These are phyloP conservation scores for Harpagifer antarcticus DNA, from an alignment of 2,797 vertebrate genomes.

Conservation along the genomic window DNA sequence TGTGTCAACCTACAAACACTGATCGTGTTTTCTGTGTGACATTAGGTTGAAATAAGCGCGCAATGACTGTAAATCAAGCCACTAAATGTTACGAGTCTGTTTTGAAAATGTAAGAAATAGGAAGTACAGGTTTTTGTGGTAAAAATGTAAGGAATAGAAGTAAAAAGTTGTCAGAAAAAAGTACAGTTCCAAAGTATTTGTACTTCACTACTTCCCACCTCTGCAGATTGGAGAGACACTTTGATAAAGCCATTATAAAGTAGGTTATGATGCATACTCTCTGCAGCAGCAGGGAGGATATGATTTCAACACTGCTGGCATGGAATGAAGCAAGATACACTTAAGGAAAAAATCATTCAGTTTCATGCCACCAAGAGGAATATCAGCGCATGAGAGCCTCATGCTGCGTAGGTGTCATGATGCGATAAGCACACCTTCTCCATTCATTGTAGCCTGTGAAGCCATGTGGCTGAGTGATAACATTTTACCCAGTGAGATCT, in stretches of 20 bases:
- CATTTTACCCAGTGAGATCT: constrained; percentile 45
- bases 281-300: not conserved
- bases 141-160: too few relatives aligned
- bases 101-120: too few relatives aligned
- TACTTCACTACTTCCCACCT: too few relatives aligned
- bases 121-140: too few relatives aligned
- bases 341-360: constrained; percentile 18
- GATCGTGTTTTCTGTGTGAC: too few relatives aligned
- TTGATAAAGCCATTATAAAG: constrained; percentile 14
- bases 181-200: too few relatives aligned
- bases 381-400: constrained; percentile 7
- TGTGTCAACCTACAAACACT: too few relatives aligned
- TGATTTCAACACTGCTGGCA: not conserved
- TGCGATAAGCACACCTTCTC: constrained; percentile 31
- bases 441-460: constrained; percentile 32
- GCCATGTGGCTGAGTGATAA: constrained; percentile 66
- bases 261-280: not conserved
- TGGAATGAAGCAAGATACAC: constrained; percentile 13
- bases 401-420: constrained; percentile 51
- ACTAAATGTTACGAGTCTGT: too few relatives aligned
- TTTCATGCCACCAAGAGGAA: constrained; percentile 27
- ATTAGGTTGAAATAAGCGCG: too few relatives aligned
- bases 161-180: too few relatives aligned
- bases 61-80: too few relatives aligned
- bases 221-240: not conserved